Conservation (phyloP, 92 coral and sea anemone species). For the Isaurus tuberculatus region DNA sequence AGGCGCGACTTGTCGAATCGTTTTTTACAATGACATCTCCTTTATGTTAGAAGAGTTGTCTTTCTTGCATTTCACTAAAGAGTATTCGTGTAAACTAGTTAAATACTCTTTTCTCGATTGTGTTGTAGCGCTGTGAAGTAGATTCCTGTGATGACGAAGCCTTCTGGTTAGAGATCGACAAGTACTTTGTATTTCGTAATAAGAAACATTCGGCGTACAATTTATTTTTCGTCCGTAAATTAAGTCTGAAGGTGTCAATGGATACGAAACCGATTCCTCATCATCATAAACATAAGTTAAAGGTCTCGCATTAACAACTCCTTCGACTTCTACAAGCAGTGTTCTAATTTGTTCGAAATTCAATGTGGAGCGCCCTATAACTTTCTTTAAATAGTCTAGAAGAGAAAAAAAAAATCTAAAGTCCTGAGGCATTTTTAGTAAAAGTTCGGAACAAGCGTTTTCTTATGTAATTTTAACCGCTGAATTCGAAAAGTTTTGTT, state of each 20-base stretch:
- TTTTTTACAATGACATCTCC: constrained; percentile 53
- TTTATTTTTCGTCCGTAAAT: constrained; percentile 56
- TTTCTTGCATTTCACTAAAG: constrained; percentile 32
- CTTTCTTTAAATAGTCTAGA: constrained; percentile 50
- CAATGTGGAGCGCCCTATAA: constrained; percentile 59
- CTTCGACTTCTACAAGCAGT: constrained; percentile 61
- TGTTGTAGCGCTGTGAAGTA: constrained; percentile 53
- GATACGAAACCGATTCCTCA: constrained; percentile 49
- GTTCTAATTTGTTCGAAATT: constrained; percentile 57
- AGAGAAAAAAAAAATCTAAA: background rate
- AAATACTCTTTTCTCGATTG: constrained; percentile 70
- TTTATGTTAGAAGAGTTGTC: constrained; percentile 8
- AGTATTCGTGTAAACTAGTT: constrained; percentile 29
- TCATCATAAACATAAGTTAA: constrained; percentile 59
- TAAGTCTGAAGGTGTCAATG: constrained; percentile 51
- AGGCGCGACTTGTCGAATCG: constrained; percentile 45
- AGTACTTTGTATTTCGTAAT: constrained; percentile 62
- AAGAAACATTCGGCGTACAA: constrained; percentile 30
- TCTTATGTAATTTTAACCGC: background rate
- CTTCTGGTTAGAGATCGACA: constrained; percentile 56
- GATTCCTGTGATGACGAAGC: constrained; percentile 51
- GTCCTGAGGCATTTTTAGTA: background rate
- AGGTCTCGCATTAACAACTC: constrained; percentile 57
- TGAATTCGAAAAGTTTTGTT: constrained; percentile 18
- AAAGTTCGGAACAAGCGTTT: background rate